Evolutionary conservation across 2,888 invertebrate species (phyloP), one percentile per base, ranked within the genome.

Genomic region (Phortica okadai): DNA sequence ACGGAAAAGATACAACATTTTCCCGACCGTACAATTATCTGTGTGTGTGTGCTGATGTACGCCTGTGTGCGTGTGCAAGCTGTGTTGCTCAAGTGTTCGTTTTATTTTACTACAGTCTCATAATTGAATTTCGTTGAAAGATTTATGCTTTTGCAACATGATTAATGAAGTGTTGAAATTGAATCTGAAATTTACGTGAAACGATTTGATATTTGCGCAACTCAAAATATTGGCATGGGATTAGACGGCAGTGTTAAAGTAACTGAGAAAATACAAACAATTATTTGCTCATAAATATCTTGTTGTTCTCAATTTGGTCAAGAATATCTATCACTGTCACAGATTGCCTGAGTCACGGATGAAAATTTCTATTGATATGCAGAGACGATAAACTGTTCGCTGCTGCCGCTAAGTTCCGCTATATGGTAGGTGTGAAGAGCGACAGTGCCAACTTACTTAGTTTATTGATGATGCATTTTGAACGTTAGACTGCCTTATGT

Each of bases 91-190:
- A 8, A 50, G 58, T 58, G 58, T n/a, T 10, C 16, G 14, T 58
- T 21, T 58, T 2, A n/a, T 7, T 16, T 11, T 21, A n/a, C 6
- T 58, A 16, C 21, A 58, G 1, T 7, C n/a, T 42, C 42, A 11
- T 42, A 66, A 66, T 66, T 66, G 66, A 66, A 41, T 41, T 41
- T 66, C 66, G 11, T 66, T 33, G 66, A 66, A 11, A 66, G 66
- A 66, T 66, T 66, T 66, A 66, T 66, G 21, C 21, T 11, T 58
- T 58, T 7, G 33, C 66, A 33, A 66, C 25, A 66, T 66, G 66
- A 66, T 66, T 66, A 41, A 66, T 66, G 66, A 62, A 41, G 41
- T 66, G 66, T 62, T 62, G 1, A 62, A 50, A 7, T 58, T 58
- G 58, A n/a, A 50, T 50, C 58, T n/a, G 14, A 58, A 16, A 11